phyloP scores from a whole-genome alignment of 2,113 vertebrate genomes.

The Ciconia stormi region DNA sequence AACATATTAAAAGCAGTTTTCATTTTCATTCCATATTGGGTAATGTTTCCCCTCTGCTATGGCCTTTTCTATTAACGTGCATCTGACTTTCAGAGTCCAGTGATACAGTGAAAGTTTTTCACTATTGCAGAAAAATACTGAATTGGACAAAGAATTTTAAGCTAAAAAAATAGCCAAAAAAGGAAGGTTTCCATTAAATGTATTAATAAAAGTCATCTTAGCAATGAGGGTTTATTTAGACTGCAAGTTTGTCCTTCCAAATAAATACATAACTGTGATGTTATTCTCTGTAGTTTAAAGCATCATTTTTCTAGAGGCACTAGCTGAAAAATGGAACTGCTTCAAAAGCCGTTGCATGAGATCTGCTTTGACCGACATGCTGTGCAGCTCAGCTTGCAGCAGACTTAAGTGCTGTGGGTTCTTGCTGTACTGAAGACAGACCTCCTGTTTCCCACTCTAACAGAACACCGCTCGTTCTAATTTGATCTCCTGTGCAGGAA shows the following conservation, averaged over 20 bases:
- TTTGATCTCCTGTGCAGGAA: not conserved
- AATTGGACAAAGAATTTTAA: not conserved
- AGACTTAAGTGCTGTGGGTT: not conserved
- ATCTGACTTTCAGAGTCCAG: not conserved
- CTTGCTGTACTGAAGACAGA: not conserved
- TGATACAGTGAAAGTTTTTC: not conserved
- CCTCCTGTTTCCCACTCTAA: not conserved
- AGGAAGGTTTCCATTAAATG: constrained; percentile 47
- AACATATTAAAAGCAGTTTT: not conserved
- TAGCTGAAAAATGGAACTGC: not conserved
- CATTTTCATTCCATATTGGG: constrained; percentile 41
- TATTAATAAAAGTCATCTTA: constrained; percentile 29
- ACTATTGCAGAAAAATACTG: not conserved
- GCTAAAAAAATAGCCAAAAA: constrained; percentile 19
- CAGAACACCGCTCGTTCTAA: not conserved
- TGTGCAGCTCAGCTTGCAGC: not conserved
- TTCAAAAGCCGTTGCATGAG: not conserved
- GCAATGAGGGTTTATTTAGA: constrained; percentile 41
- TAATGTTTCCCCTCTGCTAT: not conserved
- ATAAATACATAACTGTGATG: constrained; percentile 43
- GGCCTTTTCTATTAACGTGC: not conserved
- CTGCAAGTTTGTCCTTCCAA: not conserved
- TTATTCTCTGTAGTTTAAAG: not conserved
- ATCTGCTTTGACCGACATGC: accelerated
- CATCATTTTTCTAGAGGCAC: constrained; percentile 27